Percentiles rank a stretch among this genome's conserved stretches.
Evolutionary conservation across 2,113 vertebrate genomes (phyloP).

Genomic region (Ariopsis seemanni): DNA sequence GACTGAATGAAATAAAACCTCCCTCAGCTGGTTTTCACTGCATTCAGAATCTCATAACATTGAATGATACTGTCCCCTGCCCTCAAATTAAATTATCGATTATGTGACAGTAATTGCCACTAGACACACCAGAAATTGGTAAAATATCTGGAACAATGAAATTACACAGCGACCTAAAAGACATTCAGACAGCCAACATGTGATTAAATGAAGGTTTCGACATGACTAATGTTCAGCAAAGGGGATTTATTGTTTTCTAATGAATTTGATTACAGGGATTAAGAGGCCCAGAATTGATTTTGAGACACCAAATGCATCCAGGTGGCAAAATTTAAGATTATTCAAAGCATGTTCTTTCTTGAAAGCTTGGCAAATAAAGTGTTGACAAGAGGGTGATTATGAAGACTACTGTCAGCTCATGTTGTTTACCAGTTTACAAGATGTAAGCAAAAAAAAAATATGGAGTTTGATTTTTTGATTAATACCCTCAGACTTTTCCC

Average conservation of each 20-base stretch:
- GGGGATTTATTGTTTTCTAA: constrained; percentile 36
- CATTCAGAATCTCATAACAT: neutral
- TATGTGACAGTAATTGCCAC: constrained; percentile 8
- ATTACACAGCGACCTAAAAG: constrained; percentile 15
- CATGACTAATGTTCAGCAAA: constrained; percentile 27
- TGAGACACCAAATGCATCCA: constrained; percentile 35
- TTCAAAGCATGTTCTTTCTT: neutral
- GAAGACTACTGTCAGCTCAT: constrained; percentile 7
- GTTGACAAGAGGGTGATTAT: constrained; percentile 16
- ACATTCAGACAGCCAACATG: neutral
- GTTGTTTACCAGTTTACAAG: constrained; percentile 31
- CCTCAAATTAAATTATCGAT: constrained; percentile 16
- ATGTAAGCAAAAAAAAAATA: neutral
- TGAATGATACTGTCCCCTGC: neutral
- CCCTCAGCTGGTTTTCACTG: neutral
- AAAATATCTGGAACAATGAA: constrained; percentile 24
- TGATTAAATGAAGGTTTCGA: constrained; percentile 16
- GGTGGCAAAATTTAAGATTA: constrained; percentile 2
- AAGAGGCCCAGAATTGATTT: constrained; percentile 41
- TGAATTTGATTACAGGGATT: constrained; percentile 48
- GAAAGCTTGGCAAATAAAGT: neutral
- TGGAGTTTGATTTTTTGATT: neutral
- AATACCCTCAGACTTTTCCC: neutral
- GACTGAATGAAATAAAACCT: neutral
- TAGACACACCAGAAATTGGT: neutral